Evolutionary conservation across 1,140 invertebrate genomes (phyloP).

Genomic region (Drosophila kikkawai): DNA sequence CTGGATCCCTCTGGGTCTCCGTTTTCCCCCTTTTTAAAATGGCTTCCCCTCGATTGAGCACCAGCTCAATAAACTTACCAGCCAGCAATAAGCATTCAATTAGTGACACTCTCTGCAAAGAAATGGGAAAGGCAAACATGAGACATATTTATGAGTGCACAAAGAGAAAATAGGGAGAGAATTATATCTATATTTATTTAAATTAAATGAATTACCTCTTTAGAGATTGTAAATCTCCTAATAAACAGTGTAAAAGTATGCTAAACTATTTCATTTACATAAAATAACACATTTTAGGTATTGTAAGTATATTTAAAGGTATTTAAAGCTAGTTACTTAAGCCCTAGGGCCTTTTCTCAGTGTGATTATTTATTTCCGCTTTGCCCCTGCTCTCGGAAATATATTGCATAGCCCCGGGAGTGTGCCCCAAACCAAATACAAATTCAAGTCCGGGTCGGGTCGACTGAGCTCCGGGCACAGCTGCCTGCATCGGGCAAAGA

Average conservation of each 20-base stretch:
- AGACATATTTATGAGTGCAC: neutral
- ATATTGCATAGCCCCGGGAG: constrained; percentile 36
- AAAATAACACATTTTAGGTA: neutral
- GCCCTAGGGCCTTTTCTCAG: neutral
- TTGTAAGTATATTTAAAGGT: neutral
- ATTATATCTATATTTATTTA: neutral
- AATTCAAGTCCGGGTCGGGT: constrained; percentile 14
- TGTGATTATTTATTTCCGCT: constrained; percentile 15
- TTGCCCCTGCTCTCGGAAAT: constrained; percentile 2
- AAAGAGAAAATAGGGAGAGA: neutral
- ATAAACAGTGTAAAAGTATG: too few species aligned
- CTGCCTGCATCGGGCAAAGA: constrained; percentile 57
- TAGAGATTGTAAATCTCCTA: fast-evolving
- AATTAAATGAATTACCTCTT: neutral
- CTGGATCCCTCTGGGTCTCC: neutral
- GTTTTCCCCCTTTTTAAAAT: constrained; percentile 1
- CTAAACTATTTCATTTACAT: neutral
- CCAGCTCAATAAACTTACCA: constrained; percentile 40
- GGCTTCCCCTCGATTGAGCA: neutral
- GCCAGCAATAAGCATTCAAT: constrained; percentile 41
- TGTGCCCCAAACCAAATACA: constrained; percentile 10
- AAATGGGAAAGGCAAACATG: constrained; percentile 23
- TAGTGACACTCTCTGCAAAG: constrained; percentile 43
- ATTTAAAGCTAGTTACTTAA: neutral
- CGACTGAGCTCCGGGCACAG: constrained; percentile 35